Evolutionary conservation across 2,888 invertebrate genomes (phyloP), one percentile per base, ranked within the genome.

Genomic region (Halictus ligatus): DNA sequence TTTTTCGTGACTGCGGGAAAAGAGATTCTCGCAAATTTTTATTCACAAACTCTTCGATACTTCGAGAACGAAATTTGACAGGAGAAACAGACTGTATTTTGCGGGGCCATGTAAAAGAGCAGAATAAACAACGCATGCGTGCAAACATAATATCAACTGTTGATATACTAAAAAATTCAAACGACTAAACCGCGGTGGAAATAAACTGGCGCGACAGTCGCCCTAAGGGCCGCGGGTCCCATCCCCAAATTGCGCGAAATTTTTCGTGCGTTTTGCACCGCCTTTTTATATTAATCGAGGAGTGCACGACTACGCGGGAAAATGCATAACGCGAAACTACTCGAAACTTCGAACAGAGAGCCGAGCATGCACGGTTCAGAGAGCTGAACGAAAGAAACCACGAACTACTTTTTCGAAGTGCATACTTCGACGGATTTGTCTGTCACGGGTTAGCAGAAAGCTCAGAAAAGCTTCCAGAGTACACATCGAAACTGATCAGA

Each of bases 401-500:
- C 69, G 10, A 69, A 69, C n/a, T 35, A 35, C 40, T 69, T 69
- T 40, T 69, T 43, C 69, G 40, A 69, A 4, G 48, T 18, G 25
- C 25, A 50, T 8, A 25, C 73, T 50, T 29, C 29, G 35, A 12
- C 18, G 50, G 21, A 35, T 74, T 50, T 35, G 21, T 71, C 75
- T 40, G 58, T 80, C 75, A 46, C 69, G 46, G 54, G 54, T 58
- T 67, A 25, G 15, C 54, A 12, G 48, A 15, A 72, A 77, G n/a
- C 79, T 69, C 50, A 25, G 35, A n/a, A 54, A 54, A 43, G 54
- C 50, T 69, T 67, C n/a, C 12, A 7, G 35, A 29, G 75, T 21
- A 35, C 43, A 18, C 21, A 29, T 67, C 29, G 73, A 79, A 74
- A 79, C 46, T 48, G 64, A 83, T 83, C 75, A 58, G 10, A n/a